Conservation (phyloP, 92 coral and sea anemone species). For the Diadumene lineata region DNA sequence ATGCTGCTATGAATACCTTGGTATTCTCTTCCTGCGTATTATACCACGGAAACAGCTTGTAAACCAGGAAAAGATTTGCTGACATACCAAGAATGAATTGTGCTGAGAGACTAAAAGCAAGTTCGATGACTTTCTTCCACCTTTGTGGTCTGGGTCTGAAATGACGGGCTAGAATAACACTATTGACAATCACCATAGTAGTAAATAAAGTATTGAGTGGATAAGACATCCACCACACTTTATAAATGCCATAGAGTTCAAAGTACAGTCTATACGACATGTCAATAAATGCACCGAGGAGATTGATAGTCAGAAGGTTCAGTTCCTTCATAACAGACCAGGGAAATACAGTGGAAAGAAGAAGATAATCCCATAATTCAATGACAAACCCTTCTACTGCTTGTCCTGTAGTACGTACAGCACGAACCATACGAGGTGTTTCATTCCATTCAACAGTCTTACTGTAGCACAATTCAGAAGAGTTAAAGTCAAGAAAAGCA, state of each 20-base stretch:
- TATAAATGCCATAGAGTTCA: constrained; percentile 41
- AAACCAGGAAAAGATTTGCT: constrained; percentile 29
- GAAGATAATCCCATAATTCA: constrained; percentile 56
- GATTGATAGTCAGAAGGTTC: constrained; percentile 40
- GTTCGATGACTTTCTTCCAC: constrained; percentile 8
- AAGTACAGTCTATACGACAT: constrained; percentile 37
- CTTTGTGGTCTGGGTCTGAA: not conserved
- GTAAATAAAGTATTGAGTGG: constrained; percentile 32
- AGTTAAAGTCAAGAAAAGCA: constrained; percentile 47
- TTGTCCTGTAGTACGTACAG: constrained; percentile 40
- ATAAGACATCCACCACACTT: constrained; percentile 42
- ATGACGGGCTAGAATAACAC: constrained; percentile 33
- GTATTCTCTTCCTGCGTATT: constrained; percentile 33
- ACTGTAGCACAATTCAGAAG: constrained; percentile 45
- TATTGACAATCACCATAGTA: constrained; percentile 23
- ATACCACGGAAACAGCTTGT: constrained; percentile 38
- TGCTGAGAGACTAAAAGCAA: constrained; percentile 40
- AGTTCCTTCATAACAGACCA: constrained; percentile 50
- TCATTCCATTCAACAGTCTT: constrained; percentile 40
- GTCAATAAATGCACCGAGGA: constrained; percentile 40
- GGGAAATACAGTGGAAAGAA: constrained; percentile 36
- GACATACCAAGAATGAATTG: constrained; percentile 57
- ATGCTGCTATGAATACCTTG: constrained; percentile 45
- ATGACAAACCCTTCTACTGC: constrained; percentile 51
- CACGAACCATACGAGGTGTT: constrained; percentile 25